Percentiles rank a stretch among this genome's conserved stretches.
phyloP scores from a whole-genome alignment of 2,888 invertebrate species.

The Drosophila testacea region DNA sequence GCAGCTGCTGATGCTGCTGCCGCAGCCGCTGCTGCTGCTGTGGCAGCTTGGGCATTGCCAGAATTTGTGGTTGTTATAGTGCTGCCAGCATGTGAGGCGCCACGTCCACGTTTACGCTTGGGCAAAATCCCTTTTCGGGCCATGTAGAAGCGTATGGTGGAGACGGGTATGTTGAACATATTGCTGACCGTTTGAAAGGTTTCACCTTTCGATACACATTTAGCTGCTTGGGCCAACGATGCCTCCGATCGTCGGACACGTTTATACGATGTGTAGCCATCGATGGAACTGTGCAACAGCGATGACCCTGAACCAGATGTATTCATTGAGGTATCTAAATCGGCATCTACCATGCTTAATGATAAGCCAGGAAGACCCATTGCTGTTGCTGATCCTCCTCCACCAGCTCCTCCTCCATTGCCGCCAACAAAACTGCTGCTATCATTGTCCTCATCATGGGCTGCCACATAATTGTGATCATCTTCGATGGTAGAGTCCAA shows the following conservation, averaged over 20 bases:
- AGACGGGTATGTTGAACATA: slow-evolving; percentile 94
- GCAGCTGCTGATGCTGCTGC: slow-evolving; percentile 51
- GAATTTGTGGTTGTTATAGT: slow-evolving; percentile 61
- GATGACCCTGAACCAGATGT: slow-evolving; percentile 51
- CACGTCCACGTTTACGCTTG: slow-evolving; percentile 91
- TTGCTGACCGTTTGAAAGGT: slow-evolving; percentile 95
- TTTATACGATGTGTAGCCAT: slow-evolving; percentile 79
- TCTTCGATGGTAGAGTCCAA: slow-evolving; percentile 80
- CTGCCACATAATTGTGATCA: slow-evolving; percentile 82
- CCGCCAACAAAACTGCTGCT: slow-evolving; percentile 54
- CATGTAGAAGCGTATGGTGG: slow-evolving; percentile 95
- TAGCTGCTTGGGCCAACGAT: slow-evolving; percentile 92
- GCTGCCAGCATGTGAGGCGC: slow-evolving; percentile 85
- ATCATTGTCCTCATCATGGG: slow-evolving; percentile 82
- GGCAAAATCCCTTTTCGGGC: slow-evolving; percentile 93
- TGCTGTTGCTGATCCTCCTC: neutral
- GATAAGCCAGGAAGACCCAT: slow-evolving; percentile 28
- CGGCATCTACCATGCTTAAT: slow-evolving; percentile 65
- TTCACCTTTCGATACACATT: slow-evolving; percentile 93
- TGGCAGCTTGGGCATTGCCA: slow-evolving; percentile 11
- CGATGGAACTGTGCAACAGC: slow-evolving; percentile 67
- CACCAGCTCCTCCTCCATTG: neutral
- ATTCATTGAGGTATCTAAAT: slow-evolving; percentile 76
- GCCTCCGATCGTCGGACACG: slow-evolving; percentile 91
- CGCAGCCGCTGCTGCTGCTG: slow-evolving; percentile 37